A percentile compares a stretch with the other conserved stretches of the same genome.
phyloP scores from a whole-genome alignment of 2,888 invertebrate genomes.

The Drosophila demipolita region DNA sequence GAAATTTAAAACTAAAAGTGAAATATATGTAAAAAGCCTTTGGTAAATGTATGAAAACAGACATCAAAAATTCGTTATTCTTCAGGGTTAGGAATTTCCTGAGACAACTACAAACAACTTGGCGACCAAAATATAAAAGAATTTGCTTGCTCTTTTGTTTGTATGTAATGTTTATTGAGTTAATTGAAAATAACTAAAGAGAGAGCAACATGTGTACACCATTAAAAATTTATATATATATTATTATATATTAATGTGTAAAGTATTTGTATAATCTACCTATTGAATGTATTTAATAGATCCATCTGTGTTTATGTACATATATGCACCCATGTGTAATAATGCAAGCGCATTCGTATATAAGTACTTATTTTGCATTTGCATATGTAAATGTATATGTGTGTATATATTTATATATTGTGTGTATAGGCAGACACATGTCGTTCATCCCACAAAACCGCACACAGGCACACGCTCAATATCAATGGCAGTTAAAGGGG shows the following conservation, averaged over 20 bases:
- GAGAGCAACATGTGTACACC: background rate
- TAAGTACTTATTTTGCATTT: slow-evolving; percentile 13
- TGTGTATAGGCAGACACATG: slow-evolving; percentile 49
- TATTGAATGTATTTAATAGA: slow-evolving; percentile 39
- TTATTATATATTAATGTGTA: slow-evolving; percentile 21
- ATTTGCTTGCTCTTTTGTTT: background rate
- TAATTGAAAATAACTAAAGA: background rate
- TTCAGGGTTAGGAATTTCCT: background rate
- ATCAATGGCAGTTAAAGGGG: slow-evolving; percentile 52
- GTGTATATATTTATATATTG: slow-evolving; percentile 2
- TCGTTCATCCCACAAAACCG: slow-evolving; percentile 60
- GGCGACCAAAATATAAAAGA: background rate
- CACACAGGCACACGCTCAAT: slow-evolving; percentile 47
- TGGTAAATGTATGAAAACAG: background rate
- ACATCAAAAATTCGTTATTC: background rate
- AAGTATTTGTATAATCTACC: slow-evolving; percentile 31
- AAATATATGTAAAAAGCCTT: background rate
- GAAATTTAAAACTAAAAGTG: background rate
- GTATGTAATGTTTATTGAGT: background rate
- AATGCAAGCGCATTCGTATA: slow-evolving; percentile 28
- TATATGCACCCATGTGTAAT: slow-evolving; percentile 36
- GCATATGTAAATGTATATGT: background rate
- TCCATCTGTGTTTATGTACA: slow-evolving; percentile 13
- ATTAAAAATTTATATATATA: slow-evolving; percentile 35
- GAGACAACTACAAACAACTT: background rate